A percentile compares a stretch with the other conserved stretches of the same genome.
phyloP scores from a whole-genome alignment of 1,140 invertebrate species.

The Ceratina japonica region DNA sequence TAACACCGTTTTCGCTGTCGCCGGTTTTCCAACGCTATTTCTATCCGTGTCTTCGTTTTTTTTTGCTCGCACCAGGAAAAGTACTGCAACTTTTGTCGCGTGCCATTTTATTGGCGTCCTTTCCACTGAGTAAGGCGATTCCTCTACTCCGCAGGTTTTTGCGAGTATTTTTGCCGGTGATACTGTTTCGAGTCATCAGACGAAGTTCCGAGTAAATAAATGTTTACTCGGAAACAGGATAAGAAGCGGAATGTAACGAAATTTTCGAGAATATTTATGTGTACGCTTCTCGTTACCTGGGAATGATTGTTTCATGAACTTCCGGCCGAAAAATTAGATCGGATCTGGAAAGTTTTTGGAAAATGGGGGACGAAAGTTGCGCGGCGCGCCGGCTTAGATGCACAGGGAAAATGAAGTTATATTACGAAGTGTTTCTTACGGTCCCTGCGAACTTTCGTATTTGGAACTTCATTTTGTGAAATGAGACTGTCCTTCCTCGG shows the following conservation, averaged over 20 bases:
- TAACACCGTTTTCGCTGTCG: no score
- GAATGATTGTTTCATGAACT: not conserved
- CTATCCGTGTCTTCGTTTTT: not conserved
- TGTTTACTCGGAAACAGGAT: not conserved
- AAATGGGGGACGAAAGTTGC: not conserved
- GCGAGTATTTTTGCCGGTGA: not conserved
- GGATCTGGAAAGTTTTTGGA: not conserved
- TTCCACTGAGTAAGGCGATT: conserved; percentile 10
- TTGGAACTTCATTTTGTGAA: not conserved
- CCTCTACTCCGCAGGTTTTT: conserved; percentile 10
- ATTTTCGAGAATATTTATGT: no score
- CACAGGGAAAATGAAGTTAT: conserved; percentile 1
- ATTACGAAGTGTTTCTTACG: not conserved
- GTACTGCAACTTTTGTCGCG: conserved; percentile 48
- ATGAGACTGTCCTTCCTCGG: not conserved
- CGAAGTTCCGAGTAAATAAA: not conserved
- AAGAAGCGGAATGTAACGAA: no score
- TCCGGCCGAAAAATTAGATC: not conserved
- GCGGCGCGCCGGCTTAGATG: not conserved
- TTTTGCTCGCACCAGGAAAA: not conserved
- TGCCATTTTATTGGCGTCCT: conserved; percentile 48
- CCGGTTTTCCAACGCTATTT: not conserved
- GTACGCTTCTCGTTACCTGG: no score
- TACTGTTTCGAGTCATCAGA: not conserved
- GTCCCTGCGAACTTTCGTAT: not conserved